Evolutionary conservation across 2,113 vertebrate species (phyloP).

Genomic region (Corythornis madagascariensis): DNA sequence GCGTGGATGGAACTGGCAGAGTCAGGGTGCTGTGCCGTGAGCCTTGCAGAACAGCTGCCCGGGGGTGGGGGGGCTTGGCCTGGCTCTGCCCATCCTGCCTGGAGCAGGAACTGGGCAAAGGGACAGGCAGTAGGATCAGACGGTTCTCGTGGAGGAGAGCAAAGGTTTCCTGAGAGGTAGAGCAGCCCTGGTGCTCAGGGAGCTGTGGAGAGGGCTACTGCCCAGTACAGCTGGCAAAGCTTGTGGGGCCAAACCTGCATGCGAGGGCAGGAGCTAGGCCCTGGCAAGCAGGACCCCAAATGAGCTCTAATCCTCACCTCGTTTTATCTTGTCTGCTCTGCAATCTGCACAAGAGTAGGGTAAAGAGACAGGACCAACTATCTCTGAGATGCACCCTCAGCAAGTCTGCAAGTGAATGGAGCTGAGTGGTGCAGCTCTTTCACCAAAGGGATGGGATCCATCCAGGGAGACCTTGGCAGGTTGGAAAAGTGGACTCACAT

Average conservation of each 20-base stretch:
- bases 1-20: fast-evolving
- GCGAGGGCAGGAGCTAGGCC: background rate
- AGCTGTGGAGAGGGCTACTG: background rate
- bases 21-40: background rate
- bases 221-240: background rate
- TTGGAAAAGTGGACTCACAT: background rate
- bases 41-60: background rate
- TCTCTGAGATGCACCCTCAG: background rate
- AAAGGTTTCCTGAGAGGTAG: background rate
- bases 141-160: background rate
- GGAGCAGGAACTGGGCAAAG: background rate
- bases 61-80: background rate
- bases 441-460: fast-evolving
- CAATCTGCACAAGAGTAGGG: background rate
- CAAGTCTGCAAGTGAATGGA: background rate
- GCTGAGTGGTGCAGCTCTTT: background rate
- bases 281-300: background rate
- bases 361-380: background rate
- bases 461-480: background rate
- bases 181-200: background rate
- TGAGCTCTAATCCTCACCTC: background rate
- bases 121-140: background rate
- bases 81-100: background rate
- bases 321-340: background rate
- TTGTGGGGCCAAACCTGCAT: background rate